A percentile compares a stretch with the other conserved stretches of the same genome.
phyloP scores from a whole-genome alignment of 2,888 invertebrate genomes.

The Invenusta paracnida region DNA sequence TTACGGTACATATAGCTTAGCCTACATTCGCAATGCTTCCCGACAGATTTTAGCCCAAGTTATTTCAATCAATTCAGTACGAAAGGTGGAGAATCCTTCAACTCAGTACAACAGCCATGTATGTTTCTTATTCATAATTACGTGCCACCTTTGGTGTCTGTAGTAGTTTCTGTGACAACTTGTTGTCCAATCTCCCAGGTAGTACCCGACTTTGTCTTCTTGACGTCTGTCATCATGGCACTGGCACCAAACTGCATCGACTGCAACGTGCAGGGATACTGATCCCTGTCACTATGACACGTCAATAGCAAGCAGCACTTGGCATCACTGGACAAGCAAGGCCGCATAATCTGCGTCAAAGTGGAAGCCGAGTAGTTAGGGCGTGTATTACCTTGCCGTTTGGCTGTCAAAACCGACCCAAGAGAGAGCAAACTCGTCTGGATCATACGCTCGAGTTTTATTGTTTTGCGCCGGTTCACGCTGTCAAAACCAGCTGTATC shows the following conservation, averaged over 20 bases:
- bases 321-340: conserved; percentile 14
- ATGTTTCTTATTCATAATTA: too few relatives aligned
- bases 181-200: not conserved
- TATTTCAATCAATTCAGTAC: too few relatives aligned
- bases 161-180: not conserved
- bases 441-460: not conserved
- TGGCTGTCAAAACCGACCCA: not conserved
- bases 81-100: too few relatives aligned
- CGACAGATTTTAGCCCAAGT: too few relatives aligned
- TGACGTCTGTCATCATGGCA: not conserved
- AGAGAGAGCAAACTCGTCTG: not conserved
- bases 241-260: not conserved
- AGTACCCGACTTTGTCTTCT: not conserved
- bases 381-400: not conserved
- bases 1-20: too few relatives aligned
- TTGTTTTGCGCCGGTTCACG: not conserved
- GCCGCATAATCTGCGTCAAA: conserved; percentile 23
- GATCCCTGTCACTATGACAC: conserved; percentile 13
- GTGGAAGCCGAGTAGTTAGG: not conserved
- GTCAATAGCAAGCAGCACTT: conserved; percentile 19
- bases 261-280: not conserved
- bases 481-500: conserved; percentile 31
- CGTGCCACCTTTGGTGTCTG: too few relatives aligned
- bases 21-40: too few relatives aligned
- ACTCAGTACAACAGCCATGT: too few relatives aligned